These are phyloP conservation scores for Polylopha cassiicola DNA, from an alignment of 2,888 invertebrate species.

Conservation along the genomic window DNA sequence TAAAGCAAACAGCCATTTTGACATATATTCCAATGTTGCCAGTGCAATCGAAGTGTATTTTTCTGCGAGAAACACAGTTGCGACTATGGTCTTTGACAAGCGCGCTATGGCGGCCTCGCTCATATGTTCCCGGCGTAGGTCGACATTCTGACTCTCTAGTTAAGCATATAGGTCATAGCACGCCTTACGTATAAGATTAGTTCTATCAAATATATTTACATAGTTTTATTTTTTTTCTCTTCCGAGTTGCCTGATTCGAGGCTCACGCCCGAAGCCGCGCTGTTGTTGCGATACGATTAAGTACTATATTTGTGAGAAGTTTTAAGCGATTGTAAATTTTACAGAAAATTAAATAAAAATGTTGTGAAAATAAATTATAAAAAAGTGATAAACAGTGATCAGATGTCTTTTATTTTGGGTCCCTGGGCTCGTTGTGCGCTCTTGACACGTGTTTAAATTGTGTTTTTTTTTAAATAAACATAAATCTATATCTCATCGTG, in stretches of 20 bases:
- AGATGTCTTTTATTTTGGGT: slow-evolving; percentile 49
- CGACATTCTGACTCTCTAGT: slow-evolving; percentile 66
- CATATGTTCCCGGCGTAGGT: slow-evolving; percentile 67
- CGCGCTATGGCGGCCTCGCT: slow-evolving; percentile 51
- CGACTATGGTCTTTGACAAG: slow-evolving; percentile 27
- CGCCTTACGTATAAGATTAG: slow-evolving; percentile 65
- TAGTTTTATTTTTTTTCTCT: slow-evolving; percentile 43
- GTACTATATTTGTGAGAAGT: slow-evolving; percentile 73
- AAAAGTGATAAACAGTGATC: slow-evolving; percentile 73
- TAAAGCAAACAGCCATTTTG: no score
- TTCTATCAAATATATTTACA: slow-evolving; percentile 60
- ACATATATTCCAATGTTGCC: no score
- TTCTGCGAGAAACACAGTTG: no score
- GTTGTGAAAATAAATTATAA: slow-evolving; percentile 77
- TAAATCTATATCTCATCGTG: no score
- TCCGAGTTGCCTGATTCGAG: slow-evolving; percentile 65
- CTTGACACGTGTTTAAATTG: slow-evolving; percentile 4
- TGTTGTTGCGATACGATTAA: slow-evolving; percentile 60
- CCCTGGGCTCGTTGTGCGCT: slow-evolving; percentile 12
- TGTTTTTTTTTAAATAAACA: no score
- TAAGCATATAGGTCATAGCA: slow-evolving; percentile 53
- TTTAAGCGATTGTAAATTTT: slow-evolving; percentile 78
- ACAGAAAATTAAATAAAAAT: slow-evolving; percentile 76
- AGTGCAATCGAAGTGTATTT: no score
- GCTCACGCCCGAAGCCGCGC: slow-evolving; percentile 41